These are phyloP conservation scores for Corythoichthys haematopterus DNA, from an alignment of 2,113 vertebrate species.

Conservation along the genomic window DNA sequence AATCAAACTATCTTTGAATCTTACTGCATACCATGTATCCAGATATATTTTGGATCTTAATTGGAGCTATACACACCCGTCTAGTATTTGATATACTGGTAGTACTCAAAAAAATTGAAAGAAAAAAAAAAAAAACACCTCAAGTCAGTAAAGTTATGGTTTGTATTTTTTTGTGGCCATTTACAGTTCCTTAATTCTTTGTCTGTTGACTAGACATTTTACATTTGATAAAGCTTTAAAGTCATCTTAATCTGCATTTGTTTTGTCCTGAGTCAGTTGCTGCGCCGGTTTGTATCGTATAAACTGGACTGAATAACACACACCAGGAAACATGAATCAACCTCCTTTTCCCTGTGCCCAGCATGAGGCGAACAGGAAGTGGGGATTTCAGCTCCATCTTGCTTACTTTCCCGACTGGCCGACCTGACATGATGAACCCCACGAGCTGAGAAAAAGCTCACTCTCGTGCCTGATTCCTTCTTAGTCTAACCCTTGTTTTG, in stretches of 20 bases:
- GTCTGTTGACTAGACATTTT: neutral
- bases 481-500: neutral
- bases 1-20: too few species aligned
- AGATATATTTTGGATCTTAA: too few species aligned
- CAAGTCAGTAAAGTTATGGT: too few species aligned
- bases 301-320: slow-evolving; percentile 69
- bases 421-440: slow-evolving; percentile 26
- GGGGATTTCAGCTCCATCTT: slow-evolving; percentile 84
- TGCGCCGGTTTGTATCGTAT: neutral
- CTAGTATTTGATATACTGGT: too few species aligned
- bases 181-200: neutral
- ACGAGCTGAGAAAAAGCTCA: slow-evolving; percentile 11
- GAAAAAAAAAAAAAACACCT: too few species aligned
- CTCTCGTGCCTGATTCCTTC: slow-evolving; percentile 14
- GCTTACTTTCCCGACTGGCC: slow-evolving; percentile 68
- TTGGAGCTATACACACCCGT: too few species aligned
- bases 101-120: too few species aligned
- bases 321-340: slow-evolving; percentile 81
- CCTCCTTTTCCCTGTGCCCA: slow-evolving; percentile 79
- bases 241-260: neutral
- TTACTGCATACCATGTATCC: too few species aligned
- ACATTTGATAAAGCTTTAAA: neutral
- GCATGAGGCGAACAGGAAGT: slow-evolving; percentile 83
- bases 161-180: neutral
- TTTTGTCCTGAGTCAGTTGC: neutral